Evolutionary conservation across 1,140 invertebrate species (phyloP).

Genomic region (Daktulosphaira vitifoliae): DNA sequence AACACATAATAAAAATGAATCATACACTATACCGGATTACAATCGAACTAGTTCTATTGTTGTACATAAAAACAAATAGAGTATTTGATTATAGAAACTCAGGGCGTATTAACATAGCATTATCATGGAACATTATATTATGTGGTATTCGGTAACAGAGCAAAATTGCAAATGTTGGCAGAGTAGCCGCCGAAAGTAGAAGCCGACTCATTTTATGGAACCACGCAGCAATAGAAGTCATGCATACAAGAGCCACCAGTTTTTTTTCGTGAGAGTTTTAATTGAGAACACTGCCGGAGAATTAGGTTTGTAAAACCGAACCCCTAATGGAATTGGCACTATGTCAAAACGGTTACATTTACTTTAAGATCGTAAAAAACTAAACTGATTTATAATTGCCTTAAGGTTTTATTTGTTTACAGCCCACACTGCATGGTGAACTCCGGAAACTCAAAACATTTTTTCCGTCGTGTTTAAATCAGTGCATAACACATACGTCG

Average conservation of each 20-base stretch:
- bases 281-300: background rate
- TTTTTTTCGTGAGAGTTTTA: too few species aligned
- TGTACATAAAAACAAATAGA: background rate
- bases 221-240: too few species aligned
- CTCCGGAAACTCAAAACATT: background rate
- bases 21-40: slow-evolving; percentile 5
- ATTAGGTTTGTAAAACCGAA: background rate
- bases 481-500: background rate
- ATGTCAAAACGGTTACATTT: background rate
- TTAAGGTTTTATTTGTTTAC: slow-evolving; percentile 3
- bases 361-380: background rate
- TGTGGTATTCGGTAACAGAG: too few species aligned
- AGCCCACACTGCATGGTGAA: background rate
- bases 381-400: background rate
- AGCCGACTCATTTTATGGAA: too few species aligned
- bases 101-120: too few species aligned
- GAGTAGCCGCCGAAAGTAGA: too few species aligned
- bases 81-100: too few species aligned
- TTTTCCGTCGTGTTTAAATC: background rate
- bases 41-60: slow-evolving; percentile 17
- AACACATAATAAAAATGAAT: background rate
- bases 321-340: background rate
- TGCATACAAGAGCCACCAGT: too few species aligned
- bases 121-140: too few species aligned
- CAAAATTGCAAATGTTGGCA: too few species aligned